Evolutionary conservation across 1,140 invertebrate genomes (phyloP).

Genomic region (Tetragonula clypearis): DNA sequence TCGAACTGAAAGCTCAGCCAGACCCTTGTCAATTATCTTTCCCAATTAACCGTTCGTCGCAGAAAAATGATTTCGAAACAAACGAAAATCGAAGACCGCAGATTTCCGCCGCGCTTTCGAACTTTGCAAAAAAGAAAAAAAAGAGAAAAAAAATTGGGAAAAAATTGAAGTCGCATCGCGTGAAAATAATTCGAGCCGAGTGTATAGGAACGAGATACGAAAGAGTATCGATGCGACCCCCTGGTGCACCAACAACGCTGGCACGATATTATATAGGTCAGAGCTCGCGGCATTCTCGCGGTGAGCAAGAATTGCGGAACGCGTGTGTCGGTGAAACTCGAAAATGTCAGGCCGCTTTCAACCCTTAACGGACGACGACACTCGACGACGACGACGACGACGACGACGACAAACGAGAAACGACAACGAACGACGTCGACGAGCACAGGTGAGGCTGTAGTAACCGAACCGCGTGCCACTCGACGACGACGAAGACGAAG

Average conservation of each 20-base stretch:
- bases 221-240: background rate
- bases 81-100: too few relatives aligned
- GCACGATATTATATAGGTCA: background rate
- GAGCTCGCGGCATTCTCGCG: background rate
- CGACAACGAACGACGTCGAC: background rate
- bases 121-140: too few relatives aligned
- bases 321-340: background rate
- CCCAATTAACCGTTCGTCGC: too few relatives aligned
- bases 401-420: slow-evolving; percentile 7
- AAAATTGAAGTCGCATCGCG: too few relatives aligned
- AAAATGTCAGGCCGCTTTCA: slow-evolving; percentile 1
- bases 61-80: too few relatives aligned
- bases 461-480: slow-evolving; percentile 12
- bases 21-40: too few relatives aligned
- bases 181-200: too few relatives aligned
- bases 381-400: slow-evolving; percentile 38
- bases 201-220: too few relatives aligned
- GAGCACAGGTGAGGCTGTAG: background rate
- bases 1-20: too few relatives aligned
- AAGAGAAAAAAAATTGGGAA: too few relatives aligned
- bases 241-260: background rate
- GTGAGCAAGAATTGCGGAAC: slow-evolving; percentile 5
- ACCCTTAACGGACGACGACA: background rate
- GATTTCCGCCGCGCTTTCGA: too few relatives aligned
- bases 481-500: slow-evolving; percentile 1